Base-by-base conservation (phyloP, 2,113 vertebrate species). In the Neolamprologus brichardi region DNA sequence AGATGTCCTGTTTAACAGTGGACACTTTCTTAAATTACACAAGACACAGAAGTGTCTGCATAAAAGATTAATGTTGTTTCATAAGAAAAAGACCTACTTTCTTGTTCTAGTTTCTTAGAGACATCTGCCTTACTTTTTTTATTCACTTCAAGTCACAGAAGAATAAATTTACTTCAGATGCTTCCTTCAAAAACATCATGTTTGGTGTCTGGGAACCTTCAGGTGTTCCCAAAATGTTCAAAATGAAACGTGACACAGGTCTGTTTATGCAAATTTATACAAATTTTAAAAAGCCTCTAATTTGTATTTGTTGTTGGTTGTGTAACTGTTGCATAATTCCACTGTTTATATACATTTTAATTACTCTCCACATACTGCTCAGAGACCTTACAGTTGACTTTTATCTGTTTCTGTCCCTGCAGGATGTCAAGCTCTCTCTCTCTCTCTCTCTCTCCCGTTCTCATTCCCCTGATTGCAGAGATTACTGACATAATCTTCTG, bases 401-500 rank as follows among this genome's bases (percentile, higher is more conserved):
- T 83, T 58, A 86, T 88, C 89, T 90, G 56, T 82, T 25, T 60
- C 60, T 10, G 84, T 77, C 85, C 62, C 80, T 64, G 9, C 37
- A 84, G 49, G 41, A 79, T 89, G 75, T 92, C 54, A 6, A 60
- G 14, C 56, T 58, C 56, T 9, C 54, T 86, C 52, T 81, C 23
- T 23, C 23, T 34, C 84, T 60, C 52, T 46, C 53, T 53, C 34
- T 51, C 58, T 34, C 34, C 1, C 0, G 51, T 46, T 89, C 70
- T 88, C 34, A 80, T 84, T 91, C 49, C 46, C 81, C 83, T 89
- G 88, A 94, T 90, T 84, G 85, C 84, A 85, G 91, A 94, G 95
- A 95, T 96, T 95, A 95, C 88, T 87, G 82, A 87, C 87, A 85
- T 96, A 95, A 95, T 95, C 95, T 94, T 77, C 89, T 82, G 87